Percentiles rank a stretch among this genome's conserved stretches.
Evolutionary conservation across 1,140 invertebrate genomes (phyloP).

Genomic region (Euwallacea similis): DNA sequence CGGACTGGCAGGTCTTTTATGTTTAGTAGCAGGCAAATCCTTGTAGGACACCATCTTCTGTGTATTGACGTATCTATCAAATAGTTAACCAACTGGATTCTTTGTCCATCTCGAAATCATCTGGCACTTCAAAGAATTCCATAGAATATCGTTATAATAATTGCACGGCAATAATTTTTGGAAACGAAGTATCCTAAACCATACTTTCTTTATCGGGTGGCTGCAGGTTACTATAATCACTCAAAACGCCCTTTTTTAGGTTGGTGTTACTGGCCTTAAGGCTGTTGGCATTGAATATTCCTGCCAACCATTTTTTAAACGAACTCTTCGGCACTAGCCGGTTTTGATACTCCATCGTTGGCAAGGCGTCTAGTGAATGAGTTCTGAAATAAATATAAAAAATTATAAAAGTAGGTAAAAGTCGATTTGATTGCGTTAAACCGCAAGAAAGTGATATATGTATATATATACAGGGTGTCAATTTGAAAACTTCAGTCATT

Average conservation of each 20-base stretch:
- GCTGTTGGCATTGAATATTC: slow-evolving; percentile 67
- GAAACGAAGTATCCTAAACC: slow-evolving; percentile 40
- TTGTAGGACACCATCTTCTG: background rate
- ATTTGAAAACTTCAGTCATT: too few relatives aligned
- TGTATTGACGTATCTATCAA: background rate
- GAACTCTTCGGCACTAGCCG: slow-evolving; percentile 54
- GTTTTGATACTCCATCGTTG: slow-evolving; percentile 45
- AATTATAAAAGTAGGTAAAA: background rate
- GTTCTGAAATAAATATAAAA: slow-evolving; percentile 60
- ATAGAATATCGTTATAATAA: slow-evolving; percentile 2
- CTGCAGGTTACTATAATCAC: slow-evolving; percentile 49
- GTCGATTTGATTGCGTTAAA: background rate
- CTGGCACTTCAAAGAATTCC: background rate
- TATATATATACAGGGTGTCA: too few relatives aligned
- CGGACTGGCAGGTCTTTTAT: too few relatives aligned
- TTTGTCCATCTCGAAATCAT: background rate
- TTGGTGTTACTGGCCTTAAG: slow-evolving; percentile 66
- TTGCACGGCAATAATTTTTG: background rate
- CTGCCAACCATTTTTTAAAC: slow-evolving; percentile 68
- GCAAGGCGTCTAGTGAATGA: slow-evolving; percentile 71
- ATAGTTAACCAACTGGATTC: background rate
- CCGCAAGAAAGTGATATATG: too few relatives aligned
- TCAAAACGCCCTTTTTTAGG: slow-evolving; percentile 59
- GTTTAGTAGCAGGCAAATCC: background rate
- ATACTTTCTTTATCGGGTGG: slow-evolving; percentile 53